Conservation (phyloP, 2,113 vertebrate species). For the Pteruthius melanotis region DNA sequence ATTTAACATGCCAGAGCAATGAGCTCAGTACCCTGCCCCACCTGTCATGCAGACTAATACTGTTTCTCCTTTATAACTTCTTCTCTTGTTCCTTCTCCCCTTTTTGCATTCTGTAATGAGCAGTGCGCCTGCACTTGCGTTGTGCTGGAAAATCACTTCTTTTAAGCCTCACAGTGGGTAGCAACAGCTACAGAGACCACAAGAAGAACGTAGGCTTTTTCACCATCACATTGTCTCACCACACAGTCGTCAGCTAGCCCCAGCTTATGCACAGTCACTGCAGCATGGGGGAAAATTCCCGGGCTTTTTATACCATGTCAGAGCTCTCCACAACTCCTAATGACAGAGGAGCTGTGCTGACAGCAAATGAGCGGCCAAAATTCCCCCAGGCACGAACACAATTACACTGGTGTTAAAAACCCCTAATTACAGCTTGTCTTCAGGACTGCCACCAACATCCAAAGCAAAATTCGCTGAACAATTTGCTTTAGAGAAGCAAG, state of each 20-base stretch:
- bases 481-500: neutral
- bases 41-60: neutral
- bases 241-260: neutral
- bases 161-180: neutral
- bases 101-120: neutral
- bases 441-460: neutral
- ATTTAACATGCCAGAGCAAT: neutral
- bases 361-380: accelerated
- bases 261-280: neutral
- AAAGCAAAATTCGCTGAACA: neutral
- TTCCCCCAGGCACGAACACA: accelerated
- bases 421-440: neutral
- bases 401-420: neutral
- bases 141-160: neutral
- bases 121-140: neutral
- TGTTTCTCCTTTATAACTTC: neutral
- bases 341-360: neutral
- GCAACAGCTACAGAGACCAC: neutral
- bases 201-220: neutral
- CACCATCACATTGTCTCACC: neutral
- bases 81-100: neutral
- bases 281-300: neutral
- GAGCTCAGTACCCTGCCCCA: neutral
- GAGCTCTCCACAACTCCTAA: neutral
- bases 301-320: neutral